Conservation (phyloP, 2,113 vertebrate genomes). For the Isichthys henryi region DNA sequence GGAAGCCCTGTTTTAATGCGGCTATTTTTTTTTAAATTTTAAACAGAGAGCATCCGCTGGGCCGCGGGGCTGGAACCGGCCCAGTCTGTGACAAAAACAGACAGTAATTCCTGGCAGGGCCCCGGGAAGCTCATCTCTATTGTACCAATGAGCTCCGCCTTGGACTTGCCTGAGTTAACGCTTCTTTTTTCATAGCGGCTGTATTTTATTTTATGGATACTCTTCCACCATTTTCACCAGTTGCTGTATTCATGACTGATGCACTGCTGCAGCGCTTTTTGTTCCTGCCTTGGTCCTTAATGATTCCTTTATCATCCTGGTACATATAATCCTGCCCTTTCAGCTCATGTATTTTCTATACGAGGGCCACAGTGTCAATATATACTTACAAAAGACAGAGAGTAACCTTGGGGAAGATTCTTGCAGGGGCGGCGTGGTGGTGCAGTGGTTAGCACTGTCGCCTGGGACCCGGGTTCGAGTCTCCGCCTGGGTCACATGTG, state of each 20-base stretch:
- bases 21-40: slow-evolving; percentile 29
- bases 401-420: background rate
- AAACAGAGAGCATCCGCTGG: slow-evolving; percentile 34
- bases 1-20: slow-evolving; percentile 29
- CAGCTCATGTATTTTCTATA: background rate
- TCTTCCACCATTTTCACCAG: background rate
- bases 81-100: slow-evolving; percentile 29
- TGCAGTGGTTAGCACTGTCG: no score
- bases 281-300: background rate
- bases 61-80: slow-evolving; percentile 16
- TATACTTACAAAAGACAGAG: background rate
- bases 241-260: background rate
- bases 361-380: background rate
- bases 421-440: no score
- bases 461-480: no score
- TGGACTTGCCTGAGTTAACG: slow-evolving; percentile 22
- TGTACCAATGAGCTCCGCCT: slow-evolving; percentile 32
- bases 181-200: background rate
- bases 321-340: background rate
- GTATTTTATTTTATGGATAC: background rate
- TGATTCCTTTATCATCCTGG: background rate
- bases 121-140: slow-evolving; percentile 10
- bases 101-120: slow-evolving; percentile 30
- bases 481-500: no score
- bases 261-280: background rate